Conservation (phyloP, 37 sponge, comb jelly and placozoan species). For the Diacarnus erythraeanus region DNA sequence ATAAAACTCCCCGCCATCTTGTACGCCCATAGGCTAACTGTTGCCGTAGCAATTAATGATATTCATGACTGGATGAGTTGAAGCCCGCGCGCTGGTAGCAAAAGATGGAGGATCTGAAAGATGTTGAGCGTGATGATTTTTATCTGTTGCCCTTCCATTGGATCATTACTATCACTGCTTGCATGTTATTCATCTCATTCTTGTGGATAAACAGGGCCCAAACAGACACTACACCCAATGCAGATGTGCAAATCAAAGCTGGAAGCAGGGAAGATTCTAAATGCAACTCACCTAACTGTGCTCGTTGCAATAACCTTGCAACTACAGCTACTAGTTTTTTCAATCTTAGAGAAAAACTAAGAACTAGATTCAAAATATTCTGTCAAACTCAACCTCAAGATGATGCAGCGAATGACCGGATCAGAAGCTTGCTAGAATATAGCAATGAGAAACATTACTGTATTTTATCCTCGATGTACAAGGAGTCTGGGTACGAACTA, state of each 20-base stretch:
- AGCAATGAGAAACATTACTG: background rate
- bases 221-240: background rate
- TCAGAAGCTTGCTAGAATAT: slow-evolving; percentile 7
- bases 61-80: background rate
- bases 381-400: background rate
- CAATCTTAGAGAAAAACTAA: background rate
- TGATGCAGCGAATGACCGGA: background rate
- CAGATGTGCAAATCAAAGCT: background rate
- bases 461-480: slow-evolving; percentile 6
- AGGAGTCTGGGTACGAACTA: slow-evolving; percentile 29
- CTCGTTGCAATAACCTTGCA: background rate
- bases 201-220: background rate
- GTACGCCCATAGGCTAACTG: background rate
- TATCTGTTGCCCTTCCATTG: background rate
- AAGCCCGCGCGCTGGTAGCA: background rate
- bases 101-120: background rate
- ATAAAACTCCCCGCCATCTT: slow-evolving; percentile 21
- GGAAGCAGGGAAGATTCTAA: background rate
- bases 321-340: background rate
- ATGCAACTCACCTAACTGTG: slow-evolving; percentile 5
- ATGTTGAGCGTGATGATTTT: background rate
- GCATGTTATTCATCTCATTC: background rate
- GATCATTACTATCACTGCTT: background rate
- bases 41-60: slow-evolving; percentile 15
- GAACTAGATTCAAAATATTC: background rate